Evolutionary conservation across 2,888 invertebrate genomes (phyloP), one percentile per base, ranked within the genome.

Genomic region (Phengaris alcon): DNA sequence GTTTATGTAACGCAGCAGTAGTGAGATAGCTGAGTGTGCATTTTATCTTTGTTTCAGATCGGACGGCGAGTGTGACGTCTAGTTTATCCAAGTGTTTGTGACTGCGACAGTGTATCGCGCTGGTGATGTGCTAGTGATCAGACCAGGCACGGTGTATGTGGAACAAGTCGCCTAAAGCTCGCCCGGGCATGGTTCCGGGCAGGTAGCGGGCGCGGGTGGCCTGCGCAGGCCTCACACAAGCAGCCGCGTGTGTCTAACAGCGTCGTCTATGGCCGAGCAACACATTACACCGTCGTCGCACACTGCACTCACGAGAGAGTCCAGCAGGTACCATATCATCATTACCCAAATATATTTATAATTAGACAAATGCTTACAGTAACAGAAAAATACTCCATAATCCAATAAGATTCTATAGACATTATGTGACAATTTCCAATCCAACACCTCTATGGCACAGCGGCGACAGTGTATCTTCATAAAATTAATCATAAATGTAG

Each of bases 201-300:
- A 93, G 93, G 93, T 93, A 93, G 94, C 93, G 91, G 90, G 93
- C 93, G 91, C 92, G 91, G 93, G 92, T 87, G 91, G 93, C 93
- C 91, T 90, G 90, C 92, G 92, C 93, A 91, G 91, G 92, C 93
- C 93, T 90, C 92, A 88, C 90, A 91, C 88, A 89, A 91, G 92
- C 91, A 90, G 90, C 88, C 90, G 91, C 91, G 92, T 87, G 95
- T 95, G 94, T 95, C 94, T 94, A 95, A 95, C 93, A 96, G 96
- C 95, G 95, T 96, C 95, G 97, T 96, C 97, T 97, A 97, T 97
- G 97, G 97, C 97, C 96, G 96, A 97, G 95, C 96, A 96, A 96
- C 96, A 95, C 96, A 96, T 95, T 94, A 94, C 95, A 95, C 95
- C 95, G 94, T 94, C 92, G 94, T 94, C 94, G 94, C 95, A 95